Conservation (phyloP, 2,797 vertebrate species). For the Arrhamphus sclerolepis region DNA sequence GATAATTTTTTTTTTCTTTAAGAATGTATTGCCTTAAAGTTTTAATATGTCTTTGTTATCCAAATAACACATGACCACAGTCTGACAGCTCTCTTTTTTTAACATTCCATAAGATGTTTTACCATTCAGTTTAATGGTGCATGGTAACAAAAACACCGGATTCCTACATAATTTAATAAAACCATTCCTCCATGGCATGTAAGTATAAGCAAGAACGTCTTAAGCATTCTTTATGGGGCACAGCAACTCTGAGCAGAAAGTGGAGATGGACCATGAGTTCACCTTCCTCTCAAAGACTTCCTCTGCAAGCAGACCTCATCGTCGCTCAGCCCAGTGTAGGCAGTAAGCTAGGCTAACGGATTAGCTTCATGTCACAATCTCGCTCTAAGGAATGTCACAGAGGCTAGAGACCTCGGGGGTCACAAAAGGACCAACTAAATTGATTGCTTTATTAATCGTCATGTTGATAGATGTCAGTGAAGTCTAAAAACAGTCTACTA, state of each 20-base stretch:
- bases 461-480: no score
- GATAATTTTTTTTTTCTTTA: not conserved
- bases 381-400: not conserved
- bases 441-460: no score
- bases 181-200: slow-evolving; percentile 26
- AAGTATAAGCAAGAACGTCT: slow-evolving; percentile 24
- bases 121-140: slow-evolving; percentile 52
- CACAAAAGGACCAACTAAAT: no score
- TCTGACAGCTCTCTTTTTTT: slow-evolving; percentile 20
- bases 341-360: not conserved
- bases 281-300: slow-evolving; percentile 37
- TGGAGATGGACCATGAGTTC: slow-evolving; percentile 59
- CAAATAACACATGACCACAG: not conserved
- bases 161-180: slow-evolving; percentile 60
- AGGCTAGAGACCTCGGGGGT: not conserved
- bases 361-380: not conserved
- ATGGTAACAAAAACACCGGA: slow-evolving; percentile 54
- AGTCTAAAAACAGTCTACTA: slow-evolving; percentile 7
- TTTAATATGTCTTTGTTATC: not conserved
- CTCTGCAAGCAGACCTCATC: slow-evolving; percentile 34
- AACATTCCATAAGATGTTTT: slow-evolving; percentile 28
- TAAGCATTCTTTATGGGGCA: slow-evolving; percentile 65
- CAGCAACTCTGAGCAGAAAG: slow-evolving; percentile 55
- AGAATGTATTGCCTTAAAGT: not conserved
- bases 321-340: not conserved